Base-by-base conservation (phyloP, 2,888 invertebrate species). In the Poecilus cupreus region DNA sequence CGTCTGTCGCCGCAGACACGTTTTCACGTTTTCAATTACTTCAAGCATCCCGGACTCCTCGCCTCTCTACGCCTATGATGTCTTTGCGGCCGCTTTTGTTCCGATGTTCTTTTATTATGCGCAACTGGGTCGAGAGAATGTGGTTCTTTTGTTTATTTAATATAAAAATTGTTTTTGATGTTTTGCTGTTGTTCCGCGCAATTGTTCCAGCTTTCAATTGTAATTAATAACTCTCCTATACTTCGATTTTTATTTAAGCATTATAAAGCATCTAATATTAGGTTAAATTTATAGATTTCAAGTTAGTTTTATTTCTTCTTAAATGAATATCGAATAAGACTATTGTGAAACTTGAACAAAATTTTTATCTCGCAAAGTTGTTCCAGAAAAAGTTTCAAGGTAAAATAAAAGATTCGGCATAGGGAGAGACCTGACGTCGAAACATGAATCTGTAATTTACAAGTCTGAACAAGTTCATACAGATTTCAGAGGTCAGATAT, bases 11-110 rank as follows among this genome's bases (percentile, higher is more conserved):
- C 8, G 43, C 16, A 13, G 60, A 60, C 60, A 60, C 60, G 60
- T 60, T 60, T 43, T 20, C 70, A 70, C 70, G 70, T 70, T 70
- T 70, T 70, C 70, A 70, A 70, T 70, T 70, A 70, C 39, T 70
- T 43, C 18, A 13, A 32, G 11, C 24, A 2, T 13, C 6, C n/a
- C n/a, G n/a, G n/a, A 11, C n/a, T 11, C 54, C n/a, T 6, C 24
- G 22, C 26, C 60, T 60, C 60, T 20, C 46, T 13, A 51, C 8
- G 18, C 51, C 20, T 51, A 51, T 51, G 51, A 32, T 32, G 32
- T 32, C 32, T 32, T 32, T 32, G 32, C 32, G 32, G 8, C 32
- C 54, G 60, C 60, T 24, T 60, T 60, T 60, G 60, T 60, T 13
- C 60, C 13, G 26, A 60, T 60, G 60, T 13, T 60, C 32, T 60